Conservation (phyloP, 2,888 invertebrate species). For the Norana najaformis region DNA sequence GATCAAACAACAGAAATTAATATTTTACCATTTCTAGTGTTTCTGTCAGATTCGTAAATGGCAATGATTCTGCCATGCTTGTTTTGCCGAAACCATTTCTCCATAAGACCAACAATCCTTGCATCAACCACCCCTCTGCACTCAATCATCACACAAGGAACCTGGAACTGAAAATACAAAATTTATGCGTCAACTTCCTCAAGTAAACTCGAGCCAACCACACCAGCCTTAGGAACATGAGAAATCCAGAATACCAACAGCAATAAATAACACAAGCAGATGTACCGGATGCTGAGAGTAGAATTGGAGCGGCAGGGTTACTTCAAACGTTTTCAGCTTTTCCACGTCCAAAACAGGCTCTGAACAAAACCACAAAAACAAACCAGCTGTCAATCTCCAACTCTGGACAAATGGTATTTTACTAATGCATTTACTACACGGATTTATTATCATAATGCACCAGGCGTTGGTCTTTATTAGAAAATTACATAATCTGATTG, state of each 20-base stretch:
- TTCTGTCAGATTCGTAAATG: not conserved
- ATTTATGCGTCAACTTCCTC: not conserved
- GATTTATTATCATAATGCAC: too few species aligned
- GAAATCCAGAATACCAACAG: not conserved
- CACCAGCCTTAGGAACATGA: not conserved
- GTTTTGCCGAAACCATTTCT: not conserved
- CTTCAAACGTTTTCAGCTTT: not conserved
- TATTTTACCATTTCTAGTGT: not conserved
- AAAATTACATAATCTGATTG: not conserved
- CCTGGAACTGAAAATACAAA: not conserved
- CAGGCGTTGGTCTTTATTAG: not conserved
- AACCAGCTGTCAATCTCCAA: not conserved
- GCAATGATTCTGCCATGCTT: not conserved
- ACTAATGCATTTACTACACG: not conserved
- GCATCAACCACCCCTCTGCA: not conserved
- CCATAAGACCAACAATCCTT: not conserved
- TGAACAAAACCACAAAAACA: conserved; percentile 13
- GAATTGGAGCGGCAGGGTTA: not conserved
- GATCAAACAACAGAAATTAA: not conserved
- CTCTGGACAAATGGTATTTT: too few species aligned
- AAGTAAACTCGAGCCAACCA: not conserved
- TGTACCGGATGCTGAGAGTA: not conserved
- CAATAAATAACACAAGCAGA: not conserved
- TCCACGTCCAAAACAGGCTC: not conserved
- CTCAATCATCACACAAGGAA: conserved; percentile 10